These are phyloP conservation scores for Polymixis lichenea DNA, from an alignment of 2,888 invertebrate genomes.

Conservation along the genomic window DNA sequence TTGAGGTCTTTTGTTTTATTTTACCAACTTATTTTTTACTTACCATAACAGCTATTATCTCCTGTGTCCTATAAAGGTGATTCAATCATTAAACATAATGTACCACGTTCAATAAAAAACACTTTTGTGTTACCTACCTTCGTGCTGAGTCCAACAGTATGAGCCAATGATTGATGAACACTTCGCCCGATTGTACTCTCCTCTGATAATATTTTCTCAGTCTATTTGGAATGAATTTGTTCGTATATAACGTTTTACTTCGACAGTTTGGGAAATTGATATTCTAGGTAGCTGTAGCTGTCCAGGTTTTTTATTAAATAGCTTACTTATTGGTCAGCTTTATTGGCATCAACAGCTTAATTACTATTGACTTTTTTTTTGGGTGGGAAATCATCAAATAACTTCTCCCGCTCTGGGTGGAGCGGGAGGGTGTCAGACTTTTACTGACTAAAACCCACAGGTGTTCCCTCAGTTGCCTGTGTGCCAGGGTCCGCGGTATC, in stretches of 20 bases:
- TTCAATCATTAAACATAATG: conserved; percentile 51
- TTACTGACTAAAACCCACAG: no score
- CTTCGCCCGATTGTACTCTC: conserved; percentile 72
- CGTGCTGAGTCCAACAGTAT: conserved; percentile 69
- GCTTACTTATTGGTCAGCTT: neutral
- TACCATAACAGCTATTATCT: conserved; percentile 30
- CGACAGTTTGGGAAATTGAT: conserved; percentile 61
- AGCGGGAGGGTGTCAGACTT: no score
- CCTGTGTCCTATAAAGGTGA: conserved; percentile 53
- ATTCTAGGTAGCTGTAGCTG: conserved; percentile 9
- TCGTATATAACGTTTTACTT: conserved; percentile 67
- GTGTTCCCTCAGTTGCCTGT: no score
- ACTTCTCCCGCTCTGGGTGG: no score
- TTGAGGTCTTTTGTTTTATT: conserved; percentile 30
- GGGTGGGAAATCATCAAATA: no score
- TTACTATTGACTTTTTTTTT: neutral
- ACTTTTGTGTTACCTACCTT: conserved; percentile 58
- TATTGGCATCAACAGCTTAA: neutral
- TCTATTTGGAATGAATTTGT: conserved; percentile 70
- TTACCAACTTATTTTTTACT: conserved; percentile 30
- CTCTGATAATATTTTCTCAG: conserved; percentile 70
- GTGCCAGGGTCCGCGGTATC: no score
- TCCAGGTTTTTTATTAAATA: conserved; percentile 15
- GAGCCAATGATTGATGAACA: conserved; percentile 77
- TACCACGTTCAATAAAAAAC: conserved; percentile 54